Conservation (phyloP, 2,888 invertebrate genomes). For the Onchidella celtica region DNA sequence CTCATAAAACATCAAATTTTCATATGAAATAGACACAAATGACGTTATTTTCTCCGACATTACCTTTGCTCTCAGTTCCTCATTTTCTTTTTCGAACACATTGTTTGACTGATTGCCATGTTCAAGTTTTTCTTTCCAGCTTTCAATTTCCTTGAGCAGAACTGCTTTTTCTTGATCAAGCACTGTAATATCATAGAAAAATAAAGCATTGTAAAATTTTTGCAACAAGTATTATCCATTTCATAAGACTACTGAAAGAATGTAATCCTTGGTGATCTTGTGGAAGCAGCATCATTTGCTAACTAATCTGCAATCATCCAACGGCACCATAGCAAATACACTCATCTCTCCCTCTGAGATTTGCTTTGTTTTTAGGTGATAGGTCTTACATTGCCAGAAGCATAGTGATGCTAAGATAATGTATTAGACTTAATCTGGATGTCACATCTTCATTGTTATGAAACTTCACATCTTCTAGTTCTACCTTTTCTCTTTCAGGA, state of each 20-base stretch:
- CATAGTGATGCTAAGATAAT: too few relatives aligned
- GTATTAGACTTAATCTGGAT: too few relatives aligned
- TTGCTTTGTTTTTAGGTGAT: too few relatives aligned
- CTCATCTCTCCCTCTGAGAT: too few relatives aligned
- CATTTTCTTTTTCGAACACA: slow-evolving; percentile 63
- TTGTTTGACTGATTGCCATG: slow-evolving; percentile 64
- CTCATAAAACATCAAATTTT: too few relatives aligned
- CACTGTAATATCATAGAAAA: slow-evolving; percentile 50
- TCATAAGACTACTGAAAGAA: neutral
- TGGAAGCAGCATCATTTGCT: neutral
- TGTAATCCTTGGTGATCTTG: too few relatives aligned
- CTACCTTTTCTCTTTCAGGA: too few relatives aligned
- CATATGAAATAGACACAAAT: too few relatives aligned
- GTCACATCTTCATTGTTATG: too few relatives aligned
- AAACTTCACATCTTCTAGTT: too few relatives aligned
- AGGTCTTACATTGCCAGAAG: too few relatives aligned
- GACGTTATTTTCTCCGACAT: too few relatives aligned
- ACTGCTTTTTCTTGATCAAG: slow-evolving; percentile 59
- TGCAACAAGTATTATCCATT: neutral
- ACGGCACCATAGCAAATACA: neutral
- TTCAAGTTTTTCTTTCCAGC: slow-evolving; percentile 61
- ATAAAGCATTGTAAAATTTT: neutral
- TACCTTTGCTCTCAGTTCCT: slow-evolving; percentile 62
- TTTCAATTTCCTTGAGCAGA: slow-evolving; percentile 58
- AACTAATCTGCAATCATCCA: neutral